Conservation (phyloP, 2,797 vertebrate genomes). For the Manis crassicaudata region DNA sequence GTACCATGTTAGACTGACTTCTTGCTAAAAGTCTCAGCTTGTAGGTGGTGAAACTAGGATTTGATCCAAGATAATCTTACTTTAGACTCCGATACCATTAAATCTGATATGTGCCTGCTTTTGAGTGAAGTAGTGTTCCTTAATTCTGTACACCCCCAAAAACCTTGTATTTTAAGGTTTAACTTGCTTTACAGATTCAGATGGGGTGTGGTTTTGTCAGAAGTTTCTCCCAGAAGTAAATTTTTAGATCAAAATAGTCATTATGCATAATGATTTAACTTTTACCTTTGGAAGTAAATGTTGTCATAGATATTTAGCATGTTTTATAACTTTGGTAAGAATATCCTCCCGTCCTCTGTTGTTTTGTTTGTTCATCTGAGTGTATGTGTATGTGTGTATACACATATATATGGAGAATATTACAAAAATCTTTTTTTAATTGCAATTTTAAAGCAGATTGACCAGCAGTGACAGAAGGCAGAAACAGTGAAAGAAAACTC, state of each 20-base stretch:
- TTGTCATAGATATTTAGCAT: not conserved
- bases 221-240: not conserved
- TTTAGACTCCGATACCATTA: not conserved
- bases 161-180: not conserved
- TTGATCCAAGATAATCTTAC: not conserved
- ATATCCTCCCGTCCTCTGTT: not conserved
- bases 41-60: not conserved
- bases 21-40: not conserved
- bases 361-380: not conserved
- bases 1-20: not conserved
- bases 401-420: not conserved
- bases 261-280: not conserved
- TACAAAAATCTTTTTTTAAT: not conserved
- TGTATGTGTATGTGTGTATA: not conserved
- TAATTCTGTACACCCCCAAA: not conserved
- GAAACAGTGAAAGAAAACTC: slow-evolving; percentile 87
- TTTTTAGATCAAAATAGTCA: not conserved
- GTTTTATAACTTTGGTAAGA: not conserved
- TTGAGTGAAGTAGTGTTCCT: not conserved
- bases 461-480: slow-evolving; percentile 17
- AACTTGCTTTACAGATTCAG: not conserved
- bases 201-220: not conserved
- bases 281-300: not conserved
- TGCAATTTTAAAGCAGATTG: slow-evolving; percentile 36
- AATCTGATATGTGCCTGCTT: not conserved